Evolutionary conservation across 1,140 invertebrate species (phyloP).

Genomic region (Rhopalosiphum maidis): DNA sequence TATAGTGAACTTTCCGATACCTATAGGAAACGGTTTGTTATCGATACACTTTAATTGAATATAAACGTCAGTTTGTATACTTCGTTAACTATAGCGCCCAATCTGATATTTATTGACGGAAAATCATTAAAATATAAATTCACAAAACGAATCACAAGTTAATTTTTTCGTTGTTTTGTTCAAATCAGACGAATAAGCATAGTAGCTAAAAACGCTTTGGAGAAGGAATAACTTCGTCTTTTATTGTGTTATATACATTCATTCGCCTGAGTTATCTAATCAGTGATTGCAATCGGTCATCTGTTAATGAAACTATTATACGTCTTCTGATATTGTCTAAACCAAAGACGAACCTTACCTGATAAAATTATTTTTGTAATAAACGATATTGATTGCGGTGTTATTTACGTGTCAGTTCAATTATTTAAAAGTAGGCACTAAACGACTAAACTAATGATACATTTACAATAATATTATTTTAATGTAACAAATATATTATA

Average conservation of each 20-base stretch:
- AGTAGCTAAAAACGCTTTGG: background rate
- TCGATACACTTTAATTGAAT: conserved; percentile 1
- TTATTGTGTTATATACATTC: background rate
- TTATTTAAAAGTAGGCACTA: background rate
- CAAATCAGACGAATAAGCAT: background rate
- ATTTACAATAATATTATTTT: background rate
- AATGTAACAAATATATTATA: background rate
- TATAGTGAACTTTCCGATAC: background rate
- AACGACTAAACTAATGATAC: background rate
- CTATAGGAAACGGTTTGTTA: background rate
- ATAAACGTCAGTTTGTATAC: background rate
- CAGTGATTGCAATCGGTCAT: background rate
- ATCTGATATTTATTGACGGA: background rate
- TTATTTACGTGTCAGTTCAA: background rate
- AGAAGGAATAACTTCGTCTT: background rate
- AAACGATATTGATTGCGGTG: background rate
- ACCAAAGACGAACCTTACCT: background rate
- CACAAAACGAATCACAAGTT: background rate
- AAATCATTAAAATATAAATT: background rate
- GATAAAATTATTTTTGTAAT: background rate
- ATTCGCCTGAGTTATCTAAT: background rate
- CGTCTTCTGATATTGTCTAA: background rate
- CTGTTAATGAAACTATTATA: background rate
- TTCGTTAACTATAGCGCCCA: background rate
- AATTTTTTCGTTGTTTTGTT: background rate